Conservation (phyloP, 2,888 invertebrate species). For the Xylophagus ater region DNA sequence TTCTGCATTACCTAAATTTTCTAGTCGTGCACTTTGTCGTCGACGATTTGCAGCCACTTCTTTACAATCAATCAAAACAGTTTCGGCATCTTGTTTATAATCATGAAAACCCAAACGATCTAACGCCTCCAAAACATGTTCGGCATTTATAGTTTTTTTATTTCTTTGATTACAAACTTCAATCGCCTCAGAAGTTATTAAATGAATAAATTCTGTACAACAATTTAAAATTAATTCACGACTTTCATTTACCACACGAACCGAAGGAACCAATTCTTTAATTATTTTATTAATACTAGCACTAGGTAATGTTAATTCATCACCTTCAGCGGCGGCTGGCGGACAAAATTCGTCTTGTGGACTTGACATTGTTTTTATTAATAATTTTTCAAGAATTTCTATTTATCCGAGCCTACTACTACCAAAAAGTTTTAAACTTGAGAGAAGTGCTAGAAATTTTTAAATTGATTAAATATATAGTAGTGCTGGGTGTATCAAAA, state of each 20-base stretch:
- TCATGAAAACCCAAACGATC: slow-evolving; percentile 63
- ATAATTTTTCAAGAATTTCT: no score
- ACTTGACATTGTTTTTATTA: slow-evolving; percentile 28
- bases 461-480: no score
- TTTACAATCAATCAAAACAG: slow-evolving; percentile 89
- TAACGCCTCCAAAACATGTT: slow-evolving; percentile 74
- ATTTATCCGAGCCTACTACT: no score
- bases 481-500: no score
- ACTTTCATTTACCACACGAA: slow-evolving; percentile 88
- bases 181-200: slow-evolving; percentile 90
- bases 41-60: slow-evolving; percentile 93
- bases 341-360: slow-evolving; percentile 36
- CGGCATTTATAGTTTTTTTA: slow-evolving; percentile 95
- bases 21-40: slow-evolving; percentile 87
- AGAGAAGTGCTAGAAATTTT: no score
- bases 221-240: slow-evolving; percentile 89
- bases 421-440: no score
- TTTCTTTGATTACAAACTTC: slow-evolving; percentile 89
- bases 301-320: slow-evolving; percentile 90
- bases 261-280: slow-evolving; percentile 85
- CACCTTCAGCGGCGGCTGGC: slow-evolving; percentile 63
- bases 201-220: slow-evolving; percentile 91
- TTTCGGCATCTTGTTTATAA: slow-evolving; percentile 89
- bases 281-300: slow-evolving; percentile 99
- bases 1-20: slow-evolving; percentile 97